These are phyloP conservation scores for Nothobranchius furzeri DNA, from an alignment of 2,113 vertebrate species.

Conservation along the genomic window DNA sequence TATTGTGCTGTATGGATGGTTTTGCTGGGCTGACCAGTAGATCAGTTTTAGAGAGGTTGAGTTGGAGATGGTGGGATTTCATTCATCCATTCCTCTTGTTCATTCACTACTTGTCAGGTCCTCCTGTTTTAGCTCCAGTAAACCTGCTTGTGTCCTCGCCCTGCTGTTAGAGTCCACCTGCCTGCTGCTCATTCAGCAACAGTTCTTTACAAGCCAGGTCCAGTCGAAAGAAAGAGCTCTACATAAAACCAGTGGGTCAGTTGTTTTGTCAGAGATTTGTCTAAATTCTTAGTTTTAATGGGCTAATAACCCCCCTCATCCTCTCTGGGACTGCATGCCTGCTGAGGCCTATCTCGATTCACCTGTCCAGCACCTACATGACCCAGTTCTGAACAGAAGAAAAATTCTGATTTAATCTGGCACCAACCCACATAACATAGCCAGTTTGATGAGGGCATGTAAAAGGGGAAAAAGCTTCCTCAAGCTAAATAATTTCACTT, in stretches of 20 bases:
- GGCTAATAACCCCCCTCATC: constrained; percentile 47
- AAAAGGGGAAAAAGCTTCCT: background rate
- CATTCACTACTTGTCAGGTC: too few species aligned
- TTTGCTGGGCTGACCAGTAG: too few species aligned
- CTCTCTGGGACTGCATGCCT: constrained; percentile 41
- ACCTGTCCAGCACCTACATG: constrained; percentile 38
- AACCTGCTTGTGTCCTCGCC: too few species aligned
- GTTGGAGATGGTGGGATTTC: too few species aligned
- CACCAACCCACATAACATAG: constrained; percentile 36
- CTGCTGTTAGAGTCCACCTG: too few species aligned
- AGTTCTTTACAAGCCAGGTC: background rate
- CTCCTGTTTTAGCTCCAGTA: too few species aligned
- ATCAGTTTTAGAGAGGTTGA: too few species aligned
- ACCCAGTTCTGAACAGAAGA: constrained; percentile 52
- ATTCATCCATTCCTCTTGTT: too few species aligned
- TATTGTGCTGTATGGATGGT: too few species aligned
- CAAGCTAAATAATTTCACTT: constrained; percentile 43
- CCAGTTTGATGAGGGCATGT: constrained; percentile 20
- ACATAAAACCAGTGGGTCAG: constrained; percentile 24
- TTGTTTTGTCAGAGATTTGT: constrained; percentile 54
- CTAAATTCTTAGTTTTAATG: constrained; percentile 50
- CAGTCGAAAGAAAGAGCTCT: background rate
- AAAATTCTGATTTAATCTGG: constrained; percentile 38
- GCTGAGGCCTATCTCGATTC: constrained; percentile 31
- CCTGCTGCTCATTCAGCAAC: too few species aligned